A percentile compares a stretch with the other conserved stretches of the same genome.
Conservation (phyloP, 2,113 vertebrate genomes). For the Pluvialis apricaria region DNA sequence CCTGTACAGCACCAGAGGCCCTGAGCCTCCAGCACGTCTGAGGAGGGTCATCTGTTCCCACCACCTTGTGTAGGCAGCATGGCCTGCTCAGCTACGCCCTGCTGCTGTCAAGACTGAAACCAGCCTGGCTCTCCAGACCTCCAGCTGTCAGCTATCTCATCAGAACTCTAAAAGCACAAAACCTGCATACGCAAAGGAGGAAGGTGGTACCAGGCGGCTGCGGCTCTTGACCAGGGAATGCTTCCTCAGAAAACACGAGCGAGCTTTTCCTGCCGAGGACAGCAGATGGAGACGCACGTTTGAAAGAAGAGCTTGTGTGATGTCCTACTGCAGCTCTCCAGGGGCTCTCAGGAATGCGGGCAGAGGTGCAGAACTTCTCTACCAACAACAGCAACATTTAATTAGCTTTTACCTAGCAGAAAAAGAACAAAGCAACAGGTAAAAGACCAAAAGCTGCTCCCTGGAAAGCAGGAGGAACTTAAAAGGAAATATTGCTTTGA, state of each 20-base stretch:
- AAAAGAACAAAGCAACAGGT: neutral
- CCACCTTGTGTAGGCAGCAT: neutral
- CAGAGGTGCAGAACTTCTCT: neutral
- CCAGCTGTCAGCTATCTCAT: fast-evolving
- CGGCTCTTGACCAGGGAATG: neutral
- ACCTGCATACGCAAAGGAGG: neutral
- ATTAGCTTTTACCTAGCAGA: neutral
- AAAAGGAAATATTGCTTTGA: neutral
- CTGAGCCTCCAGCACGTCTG: neutral
- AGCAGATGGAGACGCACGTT: neutral
- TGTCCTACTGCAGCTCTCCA: neutral
- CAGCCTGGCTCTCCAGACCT: neutral
- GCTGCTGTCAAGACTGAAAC: neutral
- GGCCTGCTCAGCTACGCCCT: neutral
- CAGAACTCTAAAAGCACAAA: neutral
- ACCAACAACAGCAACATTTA: neutral
- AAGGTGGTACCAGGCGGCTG: neutral
- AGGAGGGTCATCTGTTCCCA: neutral
- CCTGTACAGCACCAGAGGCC: fast-evolving
- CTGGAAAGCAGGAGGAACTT: neutral
- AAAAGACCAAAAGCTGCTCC: constrained; percentile 24
- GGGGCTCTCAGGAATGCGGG: neutral
- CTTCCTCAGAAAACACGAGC: neutral
- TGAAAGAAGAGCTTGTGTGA: neutral
- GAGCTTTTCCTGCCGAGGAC: neutral